Evolutionary conservation across 2,797 vertebrate species (phyloP), one percentile per base, ranked within the genome.

Genomic region (Neoniphon sammara): DNA sequence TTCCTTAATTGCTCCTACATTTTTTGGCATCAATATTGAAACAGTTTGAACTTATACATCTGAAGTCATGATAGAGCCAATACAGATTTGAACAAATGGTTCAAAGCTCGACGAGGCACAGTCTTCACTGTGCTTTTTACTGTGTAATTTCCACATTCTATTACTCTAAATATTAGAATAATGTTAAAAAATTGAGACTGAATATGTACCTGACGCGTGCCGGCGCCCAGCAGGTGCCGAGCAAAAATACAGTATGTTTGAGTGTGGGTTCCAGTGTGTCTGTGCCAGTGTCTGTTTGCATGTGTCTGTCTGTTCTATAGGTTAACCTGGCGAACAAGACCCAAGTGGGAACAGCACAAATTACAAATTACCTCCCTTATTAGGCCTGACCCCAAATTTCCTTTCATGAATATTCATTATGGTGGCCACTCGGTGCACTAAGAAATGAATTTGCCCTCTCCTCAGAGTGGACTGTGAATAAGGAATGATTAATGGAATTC

Each of bases 401-500:
- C 93, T 91, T 80, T 87, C 93, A 94, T 95, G 94, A 95, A 95
- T 95, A 95, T 94, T 94, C 94, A 95, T 95, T 89, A 93, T 80
- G 84, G 82, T 79, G 91, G 88, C 90, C 77, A 83, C 91, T 91
- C 80, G 66, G 90, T 79, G 70, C 23, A 77, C 83, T 82, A 85
- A 92, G 89, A 93, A 93, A 94, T 93, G 90, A 94, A 93, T 93
- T 92, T 92, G 89, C 90, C 90, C 88, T 91, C 92, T 91, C 85
- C 82, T 91, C 84, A 44, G 91, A 89, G 89, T 89, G 91, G 93
- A 93, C 93, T 92, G 93, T 92, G 94, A 94, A 94, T 93, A 94
- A 93, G 93, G 84, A 94, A 94, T 95, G 94, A 95, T 95, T 95
- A 94, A 95, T 95, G 94, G 91, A 94, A 94, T 94, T 93, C 91